Evolutionary conservation across 2,113 vertebrate genomes (phyloP), one percentile per base, ranked within the genome.

Genomic region (Tor tambroides): DNA sequence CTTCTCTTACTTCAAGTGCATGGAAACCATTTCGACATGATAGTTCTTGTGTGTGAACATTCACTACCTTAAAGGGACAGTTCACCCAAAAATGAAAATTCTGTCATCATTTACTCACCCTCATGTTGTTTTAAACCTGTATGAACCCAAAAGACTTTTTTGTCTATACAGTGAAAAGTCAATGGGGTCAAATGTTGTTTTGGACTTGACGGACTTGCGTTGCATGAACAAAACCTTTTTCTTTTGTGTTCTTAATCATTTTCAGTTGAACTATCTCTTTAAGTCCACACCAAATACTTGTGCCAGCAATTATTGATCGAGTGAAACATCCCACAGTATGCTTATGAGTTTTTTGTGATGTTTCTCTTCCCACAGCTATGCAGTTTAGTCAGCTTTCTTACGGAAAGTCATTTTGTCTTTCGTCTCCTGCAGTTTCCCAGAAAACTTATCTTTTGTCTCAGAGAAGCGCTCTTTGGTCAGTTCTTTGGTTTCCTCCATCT

Each of bases 381-480:
- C 77, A 32, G n/a, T 7, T 85, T 96, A 97, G 76, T 98, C 96
- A 3, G 94, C 93, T 91, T 97, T 97, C 93, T 98, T 98, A 90
- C 96, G 95, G 88, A 98, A 97, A 19, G 97, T 95, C 88, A 99
- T 96, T 94, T 97, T 96, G 91, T 96, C 98, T 97, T 99, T 99
- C 92, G 98, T 98, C 94, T 97, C 97, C 72, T 97, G 96, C 61
- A 98, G 92, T 86, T 97, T 98, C 90, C 93, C 95, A 6, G 95
- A 94, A 2, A 96, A 30, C 85, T 95, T 95, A 88, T 94, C 95
- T 84, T 95, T 89, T 1, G 74, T 89, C 74, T 86, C 89, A 8
- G 89, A 51, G 6, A 89, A 12, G n/a, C 89, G 86, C 74, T 75
- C 89, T 83, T 88, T 92, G 2, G 92, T 93, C 85, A 83, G 89